Evolutionary conservation across 2,113 vertebrate species (phyloP), one percentile per base, ranked within the genome.

Genomic region (Picathartes gymnocephalus): DNA sequence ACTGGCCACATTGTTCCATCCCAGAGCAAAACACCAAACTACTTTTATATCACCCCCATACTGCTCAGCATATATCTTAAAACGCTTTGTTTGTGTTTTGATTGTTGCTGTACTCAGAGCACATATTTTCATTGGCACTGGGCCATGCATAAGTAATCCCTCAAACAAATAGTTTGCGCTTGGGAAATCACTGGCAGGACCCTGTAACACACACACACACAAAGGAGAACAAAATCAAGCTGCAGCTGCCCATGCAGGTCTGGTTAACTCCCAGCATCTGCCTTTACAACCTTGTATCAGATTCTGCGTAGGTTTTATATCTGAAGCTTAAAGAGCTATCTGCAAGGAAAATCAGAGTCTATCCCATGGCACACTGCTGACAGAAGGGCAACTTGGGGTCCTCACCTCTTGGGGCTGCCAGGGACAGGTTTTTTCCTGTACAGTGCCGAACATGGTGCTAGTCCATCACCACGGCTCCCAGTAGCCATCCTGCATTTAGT

Each of bases 71-170:
- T 92, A 24, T 40, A 90, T 69, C 81, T 92, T 80, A 40, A 87
- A 66, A 85, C 0, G 0, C 64, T 77, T 60, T 84, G 70, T 92
- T 91, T 92, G 86, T 22, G 78, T 86, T 94, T 73, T 68, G 66
- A 94, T 90, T 92, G 85, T 83, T 96, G 92, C 87, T 88, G 82
- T 44, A 40, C 74, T 90, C 72, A 16, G 47, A 92, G 56, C 62
- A 93, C 76, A 66, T 95, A 95, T 92, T 96, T 93, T 86, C 68
- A 62, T 69, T 94, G 92, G 92, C 92, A 58, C 12, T 8, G 31
- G 48, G 85, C 92, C 93, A 94, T 42, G 85, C 60, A 27, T 53
- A 93, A 96, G 74, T 79, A 91, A 92, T 88, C 58, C 69, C 69
- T 86, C 82, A 73, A 95, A 91, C 79, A 95, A 96, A 86, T 54